Evolutionary conservation across 1,140 invertebrate species (phyloP).

Genomic region (Brachionus plicatilis): DNA sequence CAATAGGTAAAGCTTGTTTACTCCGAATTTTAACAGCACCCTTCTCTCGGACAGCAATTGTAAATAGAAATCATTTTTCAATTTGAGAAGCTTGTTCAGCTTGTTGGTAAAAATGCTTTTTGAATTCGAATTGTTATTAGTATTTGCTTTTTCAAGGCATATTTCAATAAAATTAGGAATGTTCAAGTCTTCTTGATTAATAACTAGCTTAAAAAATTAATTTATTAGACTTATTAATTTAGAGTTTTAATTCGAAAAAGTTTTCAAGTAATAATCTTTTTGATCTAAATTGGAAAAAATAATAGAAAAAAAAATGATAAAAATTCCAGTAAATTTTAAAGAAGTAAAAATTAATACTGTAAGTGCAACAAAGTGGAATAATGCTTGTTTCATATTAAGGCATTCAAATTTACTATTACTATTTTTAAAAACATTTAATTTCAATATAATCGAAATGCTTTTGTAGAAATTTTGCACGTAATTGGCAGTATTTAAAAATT

Average conservation of each 20-base stretch:
- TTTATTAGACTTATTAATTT: not conserved
- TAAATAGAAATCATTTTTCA: not conserved
- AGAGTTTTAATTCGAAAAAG: too few species aligned
- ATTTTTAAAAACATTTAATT: too few species aligned
- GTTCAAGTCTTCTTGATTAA: constrained; percentile 30
- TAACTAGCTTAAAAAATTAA: not conserved
- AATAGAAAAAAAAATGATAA: too few species aligned
- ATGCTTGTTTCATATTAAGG: too few species aligned
- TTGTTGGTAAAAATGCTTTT: not conserved
- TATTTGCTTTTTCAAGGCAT: constrained; percentile 22
- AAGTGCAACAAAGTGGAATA: too few species aligned
- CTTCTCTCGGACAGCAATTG: not conserved
- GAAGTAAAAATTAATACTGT: too few species aligned
- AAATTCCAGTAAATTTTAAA: too few species aligned
- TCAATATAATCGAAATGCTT: not conserved
- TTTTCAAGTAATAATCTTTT: too few species aligned
- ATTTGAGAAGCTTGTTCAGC: constrained; percentile 2
- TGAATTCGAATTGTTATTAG: not conserved
- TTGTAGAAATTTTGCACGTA: not conserved
- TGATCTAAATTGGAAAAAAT: too few species aligned
- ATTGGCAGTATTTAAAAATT: not conserved
- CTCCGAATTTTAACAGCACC: not conserved
- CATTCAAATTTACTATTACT: too few species aligned
- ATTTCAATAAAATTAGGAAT: constrained; percentile 38
- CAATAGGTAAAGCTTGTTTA: not conserved